Conservation (phyloP, 2,888 invertebrate genomes). For the Melolontha melolontha region DNA sequence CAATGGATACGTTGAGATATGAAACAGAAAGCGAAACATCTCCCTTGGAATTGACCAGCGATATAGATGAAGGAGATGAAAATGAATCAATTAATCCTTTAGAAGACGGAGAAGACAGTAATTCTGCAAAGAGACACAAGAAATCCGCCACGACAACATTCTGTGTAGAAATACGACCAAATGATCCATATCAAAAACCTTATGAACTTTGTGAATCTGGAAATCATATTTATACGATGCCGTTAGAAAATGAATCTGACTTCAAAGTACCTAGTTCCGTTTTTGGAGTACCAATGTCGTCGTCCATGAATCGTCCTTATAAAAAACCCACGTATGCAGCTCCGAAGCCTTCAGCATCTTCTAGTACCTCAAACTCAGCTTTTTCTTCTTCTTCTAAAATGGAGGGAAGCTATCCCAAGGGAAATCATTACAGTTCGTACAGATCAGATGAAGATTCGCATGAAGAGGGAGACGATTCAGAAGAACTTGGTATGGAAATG, state of each 20-base stretch:
- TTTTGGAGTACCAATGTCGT: slow-evolving; percentile 39
- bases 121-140: slow-evolving; percentile 55
- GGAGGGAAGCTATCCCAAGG: slow-evolving; percentile 24
- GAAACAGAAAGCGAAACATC: slow-evolving; percentile 6
- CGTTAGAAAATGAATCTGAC: slow-evolving; percentile 42
- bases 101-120: slow-evolving; percentile 42
- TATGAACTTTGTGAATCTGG: slow-evolving; percentile 62
- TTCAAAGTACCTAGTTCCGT: slow-evolving; percentile 40
- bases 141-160: slow-evolving; percentile 65
- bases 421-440: slow-evolving; percentile 37
- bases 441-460: slow-evolving; percentile 39
- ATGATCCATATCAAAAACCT: slow-evolving; percentile 60
- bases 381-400: slow-evolving; percentile 42
- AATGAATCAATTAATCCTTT: slow-evolving; percentile 23
- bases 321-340: slow-evolving; percentile 42
- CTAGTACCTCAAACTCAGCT: slow-evolving; percentile 41
- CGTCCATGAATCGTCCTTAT: slow-evolving; percentile 28
- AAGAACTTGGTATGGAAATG: slow-evolving; percentile 41
- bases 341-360: slow-evolving; percentile 39
- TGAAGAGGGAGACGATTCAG: slow-evolving; percentile 38
- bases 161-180: slow-evolving; percentile 66
- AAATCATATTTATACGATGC: slow-evolving; percentile 43
- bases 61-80: slow-evolving; percentile 24
- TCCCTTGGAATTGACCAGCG: slow-evolving; percentile 20
- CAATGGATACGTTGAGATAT: slow-evolving; percentile 10